Percentiles rank a stretch among this genome's conserved stretches.
Conservation (phyloP, 2,888 invertebrate genomes). For the Dromius quadrimaculatus region DNA sequence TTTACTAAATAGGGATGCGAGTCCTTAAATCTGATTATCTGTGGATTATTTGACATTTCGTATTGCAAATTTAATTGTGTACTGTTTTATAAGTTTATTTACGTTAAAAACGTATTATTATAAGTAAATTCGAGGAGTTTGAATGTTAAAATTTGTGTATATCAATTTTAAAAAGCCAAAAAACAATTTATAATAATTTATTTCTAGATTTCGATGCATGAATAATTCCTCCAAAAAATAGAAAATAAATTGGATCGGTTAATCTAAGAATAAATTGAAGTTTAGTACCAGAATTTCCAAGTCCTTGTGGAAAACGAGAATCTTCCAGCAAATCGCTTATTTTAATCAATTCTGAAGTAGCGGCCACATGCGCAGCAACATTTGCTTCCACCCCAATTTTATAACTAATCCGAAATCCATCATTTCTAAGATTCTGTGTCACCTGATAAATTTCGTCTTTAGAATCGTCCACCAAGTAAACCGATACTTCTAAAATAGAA, state of each 20-base stretch:
- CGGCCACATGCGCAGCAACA: slow-evolving; percentile 72
- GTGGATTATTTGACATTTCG: neutral
- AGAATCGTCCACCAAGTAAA: slow-evolving; percentile 70
- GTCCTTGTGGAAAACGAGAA: slow-evolving; percentile 71
- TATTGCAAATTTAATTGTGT: no score
- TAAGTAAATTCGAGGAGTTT: no score
- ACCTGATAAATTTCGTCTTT: slow-evolving; percentile 71
- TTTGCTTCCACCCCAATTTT: slow-evolving; percentile 70
- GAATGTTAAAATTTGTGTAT: no score
- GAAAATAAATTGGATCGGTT: no score
- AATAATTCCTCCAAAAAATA: no score
- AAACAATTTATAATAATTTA: neutral
- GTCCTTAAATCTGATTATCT: neutral
- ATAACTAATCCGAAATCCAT: slow-evolving; percentile 71
- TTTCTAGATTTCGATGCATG: no score
- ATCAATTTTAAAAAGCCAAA: neutral
- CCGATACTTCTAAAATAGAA: slow-evolving; percentile 63
- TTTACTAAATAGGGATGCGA: no score
- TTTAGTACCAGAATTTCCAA: slow-evolving; percentile 63
- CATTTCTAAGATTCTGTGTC: slow-evolving; percentile 67
- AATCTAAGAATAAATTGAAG: no score
- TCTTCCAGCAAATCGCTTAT: slow-evolving; percentile 71
- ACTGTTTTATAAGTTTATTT: no score
- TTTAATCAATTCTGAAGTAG: slow-evolving; percentile 70
- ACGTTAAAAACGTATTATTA: no score